phyloP scores from a whole-genome alignment of 2,113 vertebrate genomes.

The Argyrosomus japonicus region DNA sequence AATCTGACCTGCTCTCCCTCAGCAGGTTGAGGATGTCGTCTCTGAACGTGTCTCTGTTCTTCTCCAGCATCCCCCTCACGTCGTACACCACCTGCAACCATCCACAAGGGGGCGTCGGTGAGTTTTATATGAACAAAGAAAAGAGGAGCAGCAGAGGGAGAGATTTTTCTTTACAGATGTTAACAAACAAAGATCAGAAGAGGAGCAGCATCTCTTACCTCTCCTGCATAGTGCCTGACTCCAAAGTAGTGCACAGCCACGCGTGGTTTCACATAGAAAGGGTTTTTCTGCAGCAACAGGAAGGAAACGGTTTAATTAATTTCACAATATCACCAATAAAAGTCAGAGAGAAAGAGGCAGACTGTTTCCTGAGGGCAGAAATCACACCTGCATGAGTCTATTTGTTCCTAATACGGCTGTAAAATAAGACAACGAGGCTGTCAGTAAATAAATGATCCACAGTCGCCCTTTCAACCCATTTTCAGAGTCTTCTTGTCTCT shows the following conservation, averaged over 20 bases:
- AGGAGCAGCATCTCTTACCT: conserved; percentile 82
- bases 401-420: too few relatives aligned
- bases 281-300: conserved; percentile 88
- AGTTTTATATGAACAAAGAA: neutral
- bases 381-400: too few relatives aligned
- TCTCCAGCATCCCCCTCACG: conserved; percentile 94
- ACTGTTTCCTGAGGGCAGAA: too few relatives aligned
- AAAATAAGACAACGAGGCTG: too few relatives aligned
- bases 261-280: conserved; percentile 96
- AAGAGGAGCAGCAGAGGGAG: neutral
- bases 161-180: too few relatives aligned
- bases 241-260: conserved; percentile 95
- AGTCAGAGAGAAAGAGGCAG: neutral
- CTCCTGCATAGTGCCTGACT: conserved; percentile 96
- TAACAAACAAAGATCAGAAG: neutral
- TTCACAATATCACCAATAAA: neutral
- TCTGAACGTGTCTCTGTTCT: conserved; percentile 97
- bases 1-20: conserved; percentile 92
- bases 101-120: conserved; percentile 61
- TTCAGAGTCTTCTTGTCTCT: neutral
- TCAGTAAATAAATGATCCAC: neutral
- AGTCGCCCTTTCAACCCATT: neutral
- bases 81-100: conserved; percentile 93
- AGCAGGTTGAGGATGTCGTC: conserved; percentile 95
- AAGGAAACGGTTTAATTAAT: neutral